Base-by-base conservation (phyloP, 1,140 invertebrate species). In the Chironomus tepperi region DNA sequence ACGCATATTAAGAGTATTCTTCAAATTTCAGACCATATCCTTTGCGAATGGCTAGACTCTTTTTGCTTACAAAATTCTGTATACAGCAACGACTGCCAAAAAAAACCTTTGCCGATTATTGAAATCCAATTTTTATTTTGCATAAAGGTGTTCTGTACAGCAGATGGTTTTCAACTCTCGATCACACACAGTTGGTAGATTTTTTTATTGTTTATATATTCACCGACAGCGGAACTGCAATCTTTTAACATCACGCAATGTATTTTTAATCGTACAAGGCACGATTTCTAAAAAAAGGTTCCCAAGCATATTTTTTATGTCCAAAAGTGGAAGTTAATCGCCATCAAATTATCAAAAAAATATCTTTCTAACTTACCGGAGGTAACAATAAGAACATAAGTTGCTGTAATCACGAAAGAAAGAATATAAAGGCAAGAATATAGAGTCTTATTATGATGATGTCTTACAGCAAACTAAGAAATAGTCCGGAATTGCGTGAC, bases 151-250 rank as follows among this genome's bases (percentile, higher is more conserved):
- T 57, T 12, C n/a, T n/a, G 47, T 2, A 57, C 47, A 57, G n/a
- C 47, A 57, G n/a, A 57, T 57, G 9, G 47, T 57, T 10, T 7
- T 10, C 2, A 57, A 12, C n/a, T 57, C 10, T 12, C 47, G 47
- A 57, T 57, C 47, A 57, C 47, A 57, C 10, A 57, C n/a, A 10
- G 47, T 57, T 57, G 47, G 47, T 57, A 57, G n/a, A 57, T 2
- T 57, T 57, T n/a, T 57, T 57, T 57, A n/a, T 57, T n/a, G 47
- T n/a, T 57, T 57, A 2, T 57, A n/a, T 57, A 57, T 57, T 57
- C 47, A 2, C 7, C 47, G n/a, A n/a, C 1, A 10, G 8, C 47
- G n/a, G 47, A 57, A 12, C n/a, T 10, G n/a, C 47, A 57, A 57
- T 57, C 47, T 57, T 57, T 57, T 10, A 57, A n/a, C 47, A 57